Evolutionary conservation across 2,113 vertebrate genomes (phyloP).

Genomic region (Hypocryptadius cinnamomeus): DNA sequence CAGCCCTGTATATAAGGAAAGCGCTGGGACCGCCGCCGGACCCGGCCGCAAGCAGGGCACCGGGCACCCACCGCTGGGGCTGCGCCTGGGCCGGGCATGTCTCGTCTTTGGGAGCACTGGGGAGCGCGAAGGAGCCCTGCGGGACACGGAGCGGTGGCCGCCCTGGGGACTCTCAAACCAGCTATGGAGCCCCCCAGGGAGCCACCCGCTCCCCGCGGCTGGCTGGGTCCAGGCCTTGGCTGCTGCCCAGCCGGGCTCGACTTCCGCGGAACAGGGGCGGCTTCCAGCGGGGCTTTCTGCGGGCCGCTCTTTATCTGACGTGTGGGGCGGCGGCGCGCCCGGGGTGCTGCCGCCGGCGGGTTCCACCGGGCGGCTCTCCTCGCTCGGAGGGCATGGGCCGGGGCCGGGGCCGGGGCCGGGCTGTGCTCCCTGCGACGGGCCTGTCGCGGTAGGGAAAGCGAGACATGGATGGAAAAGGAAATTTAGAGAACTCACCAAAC

Average conservation of each 20-base stretch:
- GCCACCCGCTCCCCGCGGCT: not conserved
- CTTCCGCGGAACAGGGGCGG: not conserved
- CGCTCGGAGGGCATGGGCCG: not conserved
- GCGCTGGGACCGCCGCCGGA: not conserved
- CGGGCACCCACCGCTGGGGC: not conserved
- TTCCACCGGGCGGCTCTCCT: not conserved
- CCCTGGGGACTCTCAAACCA: not conserved
- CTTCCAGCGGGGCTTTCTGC: not conserved
- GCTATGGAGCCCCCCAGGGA: not conserved
- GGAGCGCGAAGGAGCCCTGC: not conserved
- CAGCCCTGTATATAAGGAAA: slow-evolving; percentile 73
- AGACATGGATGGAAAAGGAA: slow-evolving; percentile 12
- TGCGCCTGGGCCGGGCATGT: not conserved
- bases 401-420: not conserved
- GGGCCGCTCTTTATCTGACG: not conserved
- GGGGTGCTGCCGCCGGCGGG: not conserved
- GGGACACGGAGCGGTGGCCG: not conserved
- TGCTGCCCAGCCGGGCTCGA: not conserved
- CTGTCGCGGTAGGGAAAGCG: not conserved
- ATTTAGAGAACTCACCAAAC: slow-evolving; percentile 63
- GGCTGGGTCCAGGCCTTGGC: not conserved
- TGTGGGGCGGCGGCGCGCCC: not conserved
- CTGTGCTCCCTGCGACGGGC: not conserved
- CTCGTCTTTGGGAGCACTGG: not conserved
- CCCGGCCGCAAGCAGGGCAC: not conserved